These are phyloP conservation scores for Casuarius casuarius DNA, from an alignment of 2,113 vertebrate genomes.

Conservation along the genomic window DNA sequence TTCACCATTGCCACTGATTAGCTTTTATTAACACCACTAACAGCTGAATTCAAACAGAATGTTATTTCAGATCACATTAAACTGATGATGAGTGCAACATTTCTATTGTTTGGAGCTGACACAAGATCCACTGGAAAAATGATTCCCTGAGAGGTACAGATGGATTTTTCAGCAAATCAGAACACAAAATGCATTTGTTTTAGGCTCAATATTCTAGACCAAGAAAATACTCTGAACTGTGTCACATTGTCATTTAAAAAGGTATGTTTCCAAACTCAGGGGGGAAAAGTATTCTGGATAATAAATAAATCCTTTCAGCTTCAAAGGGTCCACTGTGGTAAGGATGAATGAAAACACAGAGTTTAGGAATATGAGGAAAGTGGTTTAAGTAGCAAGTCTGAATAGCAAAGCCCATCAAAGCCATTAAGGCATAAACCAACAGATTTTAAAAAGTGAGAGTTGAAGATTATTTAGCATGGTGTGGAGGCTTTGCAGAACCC, in stretches of 20 bases:
- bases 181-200: conserved; percentile 60
- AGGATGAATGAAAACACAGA: conserved; percentile 72
- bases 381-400: conserved; percentile 78
- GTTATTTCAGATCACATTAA: conserved; percentile 67
- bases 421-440: conserved; percentile 84
- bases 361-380: conserved; percentile 72
- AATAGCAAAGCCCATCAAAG: conserved; percentile 82
- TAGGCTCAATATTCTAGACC: conserved; percentile 71
- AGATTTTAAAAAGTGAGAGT: conserved; percentile 83
- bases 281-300: conserved; percentile 73
- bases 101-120: conserved; percentile 66
- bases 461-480: conserved; percentile 82
- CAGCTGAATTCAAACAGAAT: conserved; percentile 54
- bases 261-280: conserved; percentile 78
- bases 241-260: conserved; percentile 76
- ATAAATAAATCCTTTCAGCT: conserved; percentile 83
- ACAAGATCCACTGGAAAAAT: conserved; percentile 62
- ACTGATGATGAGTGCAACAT: conserved; percentile 19
- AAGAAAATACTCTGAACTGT: conserved; percentile 69
- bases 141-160: conserved; percentile 13
- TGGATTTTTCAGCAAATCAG: conserved; percentile 57
- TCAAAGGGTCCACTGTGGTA: conserved; percentile 74
- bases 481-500: conserved; percentile 79
- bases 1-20: conserved; percentile 68
- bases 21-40: conserved; percentile 70